Base-by-base conservation (phyloP, 2,888 invertebrate genomes). In the Zygothrica quintamaculata region DNA sequence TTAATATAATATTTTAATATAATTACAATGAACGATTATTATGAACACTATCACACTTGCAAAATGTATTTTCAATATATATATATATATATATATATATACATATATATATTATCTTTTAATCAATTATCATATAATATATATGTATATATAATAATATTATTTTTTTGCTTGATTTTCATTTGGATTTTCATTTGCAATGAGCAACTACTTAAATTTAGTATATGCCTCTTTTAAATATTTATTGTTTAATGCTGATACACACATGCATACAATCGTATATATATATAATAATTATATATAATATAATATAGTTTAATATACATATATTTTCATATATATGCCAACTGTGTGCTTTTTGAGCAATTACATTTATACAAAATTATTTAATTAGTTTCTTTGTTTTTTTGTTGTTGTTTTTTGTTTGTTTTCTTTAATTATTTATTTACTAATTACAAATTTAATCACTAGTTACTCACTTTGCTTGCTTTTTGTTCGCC, bases 11-110 rank as follows among this genome's bases (percentile, higher is more conserved):
- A n/a, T n/a, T n/a, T n/a, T n/a, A n/a, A n/a, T n/a, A n/a, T 53
- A 67, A 71, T 75, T 80, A 85, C 84, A 80, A 77, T 82, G 82
- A 84, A 84, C 84, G 80, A 77, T 61, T 82, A 82, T 85, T 74
- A 76, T 78, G 78, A 84, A 78, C 84, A 86, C 88, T 88, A 88
- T 88, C 88, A 88, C 88, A 88, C 88, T 88, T 88, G 86, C 77
- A 88, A 88, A 86, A 82, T 80, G 75, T 82, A 37, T 65, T 60
- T 50, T 42, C 13, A 42, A 57, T 46, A 39, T 36, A 11, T 11
- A 34, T 34, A 34, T 11, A 34, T 11, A 11, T 11, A 34, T 57
- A 34, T 53, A 26, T 26, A 26, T 26, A 26, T 26, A 26, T 26
- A n/a, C n/a, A n/a, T n/a, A n/a, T n/a, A n/a, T n/a, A n/a, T n/a